Evolutionary conservation across 2,113 vertebrate species (phyloP).

Genomic region (Stictonetta naevosa): DNA sequence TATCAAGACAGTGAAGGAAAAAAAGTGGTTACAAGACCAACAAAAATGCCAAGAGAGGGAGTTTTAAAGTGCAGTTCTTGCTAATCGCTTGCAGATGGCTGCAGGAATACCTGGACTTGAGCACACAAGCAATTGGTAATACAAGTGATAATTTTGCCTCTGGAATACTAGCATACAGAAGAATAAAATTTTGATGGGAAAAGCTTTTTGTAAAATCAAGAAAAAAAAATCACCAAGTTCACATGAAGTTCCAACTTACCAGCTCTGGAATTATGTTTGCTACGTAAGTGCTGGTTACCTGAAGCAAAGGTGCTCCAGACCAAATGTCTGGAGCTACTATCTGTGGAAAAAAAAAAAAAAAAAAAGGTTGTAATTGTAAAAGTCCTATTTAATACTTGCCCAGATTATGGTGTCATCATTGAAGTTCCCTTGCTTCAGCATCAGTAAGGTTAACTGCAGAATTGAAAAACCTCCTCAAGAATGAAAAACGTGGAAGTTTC

Average conservation of each 20-base stretch:
- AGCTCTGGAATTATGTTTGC: not conserved
- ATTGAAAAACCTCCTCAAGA: not conserved
- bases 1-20: not conserved
- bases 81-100: not conserved
- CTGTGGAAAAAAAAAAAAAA: too few relatives aligned
- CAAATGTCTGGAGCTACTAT: not conserved
- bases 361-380: not conserved
- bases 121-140: not conserved
- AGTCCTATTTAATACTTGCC: not conserved
- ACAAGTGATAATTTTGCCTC: not conserved
- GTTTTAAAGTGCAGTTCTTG: not conserved
- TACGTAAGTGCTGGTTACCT: not conserved
- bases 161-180: not conserved
- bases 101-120: not conserved
- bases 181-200: not conserved
- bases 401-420: not conserved
- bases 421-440: not conserved
- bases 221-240: not conserved
- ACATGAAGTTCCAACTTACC: accelerated
- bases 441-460: not conserved
- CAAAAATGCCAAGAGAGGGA: not conserved
- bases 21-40: not conserved
- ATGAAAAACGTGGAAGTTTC: not conserved
- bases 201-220: not conserved
- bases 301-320: not conserved